These are phyloP conservation scores for Dolichallabes microphthalmus DNA, from an alignment of 2,113 vertebrate genomes.

Conservation along the genomic window DNA sequence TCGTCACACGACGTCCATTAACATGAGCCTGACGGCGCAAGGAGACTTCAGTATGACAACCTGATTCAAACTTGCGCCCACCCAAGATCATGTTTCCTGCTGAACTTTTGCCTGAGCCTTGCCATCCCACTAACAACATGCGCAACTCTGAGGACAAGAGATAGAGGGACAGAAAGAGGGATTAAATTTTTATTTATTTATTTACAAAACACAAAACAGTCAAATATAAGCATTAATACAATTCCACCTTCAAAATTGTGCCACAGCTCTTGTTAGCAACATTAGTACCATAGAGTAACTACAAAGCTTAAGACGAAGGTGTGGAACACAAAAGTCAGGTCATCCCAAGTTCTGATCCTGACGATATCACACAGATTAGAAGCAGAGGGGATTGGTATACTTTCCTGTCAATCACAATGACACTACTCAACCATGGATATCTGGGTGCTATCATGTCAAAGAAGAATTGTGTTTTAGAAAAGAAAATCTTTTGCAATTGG, in stretches of 20 bases:
- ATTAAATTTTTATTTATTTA: background rate
- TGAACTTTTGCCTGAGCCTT: constrained; percentile 75
- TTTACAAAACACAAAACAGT: background rate
- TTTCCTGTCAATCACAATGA: background rate
- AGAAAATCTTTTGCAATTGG: too few species aligned
- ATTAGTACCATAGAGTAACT: background rate
- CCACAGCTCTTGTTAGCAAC: background rate
- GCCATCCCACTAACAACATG: constrained; percentile 73
- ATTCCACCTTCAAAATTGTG: background rate
- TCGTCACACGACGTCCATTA: constrained; percentile 69
- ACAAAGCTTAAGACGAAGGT: background rate
- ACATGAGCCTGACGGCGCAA: constrained; percentile 68
- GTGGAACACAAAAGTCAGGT: background rate
- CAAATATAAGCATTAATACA: background rate
- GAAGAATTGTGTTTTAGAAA: too few species aligned
- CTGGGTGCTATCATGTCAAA: background rate
- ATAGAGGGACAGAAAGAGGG: background rate
- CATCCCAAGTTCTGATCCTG: background rate
- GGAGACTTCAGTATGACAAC: constrained; percentile 70
- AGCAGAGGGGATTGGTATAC: background rate
- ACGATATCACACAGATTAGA: background rate
- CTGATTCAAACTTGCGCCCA: constrained; percentile 68
- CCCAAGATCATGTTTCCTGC: constrained; percentile 74
- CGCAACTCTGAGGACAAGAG: constrained; percentile 62
- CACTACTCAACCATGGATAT: background rate